Base-by-base conservation (phyloP, 1,140 invertebrate genomes). In the Drosophila ananassae region DNA sequence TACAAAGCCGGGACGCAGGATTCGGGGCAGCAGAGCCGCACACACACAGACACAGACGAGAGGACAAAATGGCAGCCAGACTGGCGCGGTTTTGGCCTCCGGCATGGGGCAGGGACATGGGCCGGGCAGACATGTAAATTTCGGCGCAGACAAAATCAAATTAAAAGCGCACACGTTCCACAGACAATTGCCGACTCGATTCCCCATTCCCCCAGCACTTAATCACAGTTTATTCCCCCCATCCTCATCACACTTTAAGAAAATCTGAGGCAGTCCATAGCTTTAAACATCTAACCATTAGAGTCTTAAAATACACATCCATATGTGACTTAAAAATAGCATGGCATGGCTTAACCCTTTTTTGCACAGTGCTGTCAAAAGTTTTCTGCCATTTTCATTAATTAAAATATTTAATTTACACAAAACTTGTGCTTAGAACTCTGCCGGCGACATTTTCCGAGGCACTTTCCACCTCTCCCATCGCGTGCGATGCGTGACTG, bases 121-220 rank as follows among this genome's bases (percentile, higher is more conserved):
- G 32, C 8, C 51, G 39, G 46, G 46, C 64, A 84, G 68, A 85
- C 82, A 85, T 85, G 81, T 82, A 87, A 85, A 85, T 85, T 77
- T 73, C 64, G 63, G 67, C 63, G 74, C 83, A 85, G 82, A 85
- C 82, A 57, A 89, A 87, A 87, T 87, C 82, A 87, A 85, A 85
- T 85, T 85, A 85, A 85, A 87, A 87, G 83, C 74, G 66, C 69
- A 81, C 81, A 81, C 82, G 64, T 77, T 85, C 64, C 77, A 72
- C 64, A 68, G 59, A 69, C 68, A 73, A 77, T 61, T 71, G 67
- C 51, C 68, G 39, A n/a, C 44, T 48, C 17, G 8, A 39, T 55
- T 34, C n/a, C 25, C 7, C 21, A 28, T 24, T 47, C 25, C 32
- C 39, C 56, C 37, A 8, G 12, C 22, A 39, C 24, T 67, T 75